Conservation (phyloP, 2,113 vertebrate genomes). For the Erythrolamprus reginae region DNA sequence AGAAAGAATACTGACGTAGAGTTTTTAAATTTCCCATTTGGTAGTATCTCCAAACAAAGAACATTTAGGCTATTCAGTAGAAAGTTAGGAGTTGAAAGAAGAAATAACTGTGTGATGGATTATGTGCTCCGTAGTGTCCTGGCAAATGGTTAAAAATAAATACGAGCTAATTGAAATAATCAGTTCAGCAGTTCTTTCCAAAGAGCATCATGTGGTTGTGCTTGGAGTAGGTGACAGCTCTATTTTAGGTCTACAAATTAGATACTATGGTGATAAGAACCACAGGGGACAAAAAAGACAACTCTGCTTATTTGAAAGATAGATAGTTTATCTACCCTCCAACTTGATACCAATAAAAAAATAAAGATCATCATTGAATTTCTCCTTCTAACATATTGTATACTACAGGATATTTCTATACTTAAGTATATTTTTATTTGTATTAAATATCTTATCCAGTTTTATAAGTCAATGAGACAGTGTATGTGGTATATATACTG, state of each 20-base stretch:
- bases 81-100: neutral
- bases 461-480: neutral
- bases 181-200: neutral
- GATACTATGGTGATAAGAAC: neutral
- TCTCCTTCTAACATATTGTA: neutral
- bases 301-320: neutral
- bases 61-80: neutral
- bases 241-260: slow-evolving; percentile 5
- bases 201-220: neutral
- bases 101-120: neutral
- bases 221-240: slow-evolving; percentile 1
- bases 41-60: neutral
- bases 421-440: neutral
- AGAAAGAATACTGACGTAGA: neutral
- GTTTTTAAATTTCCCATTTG: neutral
- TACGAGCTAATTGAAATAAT: slow-evolving; percentile 6
- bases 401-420: neutral
- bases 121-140: neutral
- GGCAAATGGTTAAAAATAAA: slow-evolving; percentile 20
- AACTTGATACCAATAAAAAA: neutral
- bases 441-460: neutral
- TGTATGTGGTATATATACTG: no score
- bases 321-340: neutral
- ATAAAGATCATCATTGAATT: no score
- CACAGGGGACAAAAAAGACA: neutral